Percentiles rank a stretch among this genome's conserved stretches.
phyloP scores from a whole-genome alignment of 2,113 vertebrate species.

The Megaceryle maxima region DNA sequence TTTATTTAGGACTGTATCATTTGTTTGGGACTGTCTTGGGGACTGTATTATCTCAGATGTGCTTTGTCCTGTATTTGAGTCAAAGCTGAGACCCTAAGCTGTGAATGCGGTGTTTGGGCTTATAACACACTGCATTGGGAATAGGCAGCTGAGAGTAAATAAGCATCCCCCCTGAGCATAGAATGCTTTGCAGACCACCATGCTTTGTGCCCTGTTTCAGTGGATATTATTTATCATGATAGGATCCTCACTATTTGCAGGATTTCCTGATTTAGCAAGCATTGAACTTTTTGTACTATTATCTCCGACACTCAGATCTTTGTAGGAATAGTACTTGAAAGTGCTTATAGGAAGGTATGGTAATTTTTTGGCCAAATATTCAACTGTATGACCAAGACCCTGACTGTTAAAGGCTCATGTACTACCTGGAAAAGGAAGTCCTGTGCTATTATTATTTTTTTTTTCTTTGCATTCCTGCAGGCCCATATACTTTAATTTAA shows the following conservation, averaged over 20 bases:
- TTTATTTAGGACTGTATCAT: neutral
- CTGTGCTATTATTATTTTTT: no score
- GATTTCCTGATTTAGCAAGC: neutral
- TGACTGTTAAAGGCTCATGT: neutral
- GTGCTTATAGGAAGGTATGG: neutral
- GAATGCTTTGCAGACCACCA: neutral
- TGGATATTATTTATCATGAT: neutral
- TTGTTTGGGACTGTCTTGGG: neutral
- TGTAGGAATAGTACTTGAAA: neutral
- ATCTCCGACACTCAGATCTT: neutral
- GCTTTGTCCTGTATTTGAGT: neutral
- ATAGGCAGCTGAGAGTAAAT: neutral
- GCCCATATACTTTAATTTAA: neutral
- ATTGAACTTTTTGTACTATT: neutral
- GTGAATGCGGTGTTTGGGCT: neutral
- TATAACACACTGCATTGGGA: fast-evolving
- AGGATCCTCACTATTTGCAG: neutral
- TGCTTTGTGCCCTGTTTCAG: neutral
- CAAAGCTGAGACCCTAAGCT: neutral
- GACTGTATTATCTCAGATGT: neutral
- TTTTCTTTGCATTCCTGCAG: neutral
- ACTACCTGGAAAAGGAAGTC: neutral
- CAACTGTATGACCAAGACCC: neutral
- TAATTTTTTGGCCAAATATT: neutral
- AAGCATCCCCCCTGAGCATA: neutral